Conservation (phyloP, 2,797 vertebrate species). For the Sebastes glaucus region DNA sequence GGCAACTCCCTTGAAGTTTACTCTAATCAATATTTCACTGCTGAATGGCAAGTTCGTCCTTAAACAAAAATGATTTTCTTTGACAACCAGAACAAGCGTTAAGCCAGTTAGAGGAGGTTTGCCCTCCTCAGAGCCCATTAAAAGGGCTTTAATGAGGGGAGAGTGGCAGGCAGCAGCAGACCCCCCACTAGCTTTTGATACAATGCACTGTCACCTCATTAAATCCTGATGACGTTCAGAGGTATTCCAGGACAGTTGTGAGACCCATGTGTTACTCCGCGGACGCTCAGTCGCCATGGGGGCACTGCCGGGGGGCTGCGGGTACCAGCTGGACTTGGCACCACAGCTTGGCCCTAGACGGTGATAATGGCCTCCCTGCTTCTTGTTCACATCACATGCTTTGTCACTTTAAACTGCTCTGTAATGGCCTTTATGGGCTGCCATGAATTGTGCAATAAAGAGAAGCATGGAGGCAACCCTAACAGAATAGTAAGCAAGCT, state of each 20-base stretch:
- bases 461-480: conserved; percentile 14
- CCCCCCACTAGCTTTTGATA: conserved; percentile 65
- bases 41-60: conserved; percentile 66
- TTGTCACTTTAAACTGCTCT: conserved; percentile 67
- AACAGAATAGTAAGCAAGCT: conserved; percentile 36
- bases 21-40: conserved; percentile 77
- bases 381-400: conserved; percentile 62
- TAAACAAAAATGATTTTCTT: conserved; percentile 78
- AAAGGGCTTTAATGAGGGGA: conserved; percentile 79
- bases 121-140: conserved; percentile 72
- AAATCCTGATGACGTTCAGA: conserved; percentile 73
- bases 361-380: conserved; percentile 67
- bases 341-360: conserved; percentile 55
- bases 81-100: conserved; percentile 74
- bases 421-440: conserved; percentile 60
- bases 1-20: conserved; percentile 56
- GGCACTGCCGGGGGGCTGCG: conserved; percentile 32
- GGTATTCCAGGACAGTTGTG: conserved; percentile 46
- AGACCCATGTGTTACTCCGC: conserved; percentile 54
- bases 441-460: conserved; percentile 51
- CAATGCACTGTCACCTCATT: conserved; percentile 79
- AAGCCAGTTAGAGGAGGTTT: conserved; percentile 51
- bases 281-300: conserved; percentile 38
- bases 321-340: conserved; percentile 71
- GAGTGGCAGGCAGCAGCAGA: conserved; percentile 56